Evolutionary conservation across 2,113 vertebrate species (phyloP).

Genomic region (Nicator chloris): DNA sequence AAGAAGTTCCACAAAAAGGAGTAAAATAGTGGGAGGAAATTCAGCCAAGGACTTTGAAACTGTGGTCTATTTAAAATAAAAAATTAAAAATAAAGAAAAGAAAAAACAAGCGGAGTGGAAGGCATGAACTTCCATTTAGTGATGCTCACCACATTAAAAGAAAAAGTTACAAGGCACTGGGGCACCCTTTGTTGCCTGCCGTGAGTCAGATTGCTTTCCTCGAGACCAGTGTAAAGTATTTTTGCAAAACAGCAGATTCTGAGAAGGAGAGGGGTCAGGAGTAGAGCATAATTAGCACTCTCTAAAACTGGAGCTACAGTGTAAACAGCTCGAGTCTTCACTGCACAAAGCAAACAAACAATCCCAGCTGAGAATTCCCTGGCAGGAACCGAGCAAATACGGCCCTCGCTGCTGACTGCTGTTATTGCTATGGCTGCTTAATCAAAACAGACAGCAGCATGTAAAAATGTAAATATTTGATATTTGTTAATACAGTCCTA

Average conservation of each 20-base stretch:
- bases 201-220: not conserved
- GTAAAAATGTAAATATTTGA: slow-evolving; percentile 79
- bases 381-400: slow-evolving; percentile 52
- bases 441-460: slow-evolving; percentile 71
- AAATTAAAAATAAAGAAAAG: not conserved
- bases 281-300: slow-evolving; percentile 69
- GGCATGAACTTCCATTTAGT: not conserved
- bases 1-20: not conserved
- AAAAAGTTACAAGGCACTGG: not conserved
- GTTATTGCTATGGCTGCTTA: slow-evolving; percentile 59
- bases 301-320: slow-evolving; percentile 72
- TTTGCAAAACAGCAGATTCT: slow-evolving; percentile 60
- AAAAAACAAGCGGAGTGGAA: not conserved
- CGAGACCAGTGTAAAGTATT: slow-evolving; percentile 15
- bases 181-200: slow-evolving; percentile 11
- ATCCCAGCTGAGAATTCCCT: slow-evolving; percentile 70
- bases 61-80: not conserved
- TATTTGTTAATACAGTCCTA: slow-evolving; percentile 72
- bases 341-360: slow-evolving; percentile 72
- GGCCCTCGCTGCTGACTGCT: slow-evolving; percentile 10
- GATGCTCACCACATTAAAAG: not conserved
- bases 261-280: slow-evolving; percentile 57
- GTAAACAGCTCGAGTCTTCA: slow-evolving; percentile 72
- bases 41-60: not conserved
- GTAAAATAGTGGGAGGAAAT: not conserved